Conservation (phyloP, 2,113 vertebrate species). For the Pelvicachromis taeniatus region DNA sequence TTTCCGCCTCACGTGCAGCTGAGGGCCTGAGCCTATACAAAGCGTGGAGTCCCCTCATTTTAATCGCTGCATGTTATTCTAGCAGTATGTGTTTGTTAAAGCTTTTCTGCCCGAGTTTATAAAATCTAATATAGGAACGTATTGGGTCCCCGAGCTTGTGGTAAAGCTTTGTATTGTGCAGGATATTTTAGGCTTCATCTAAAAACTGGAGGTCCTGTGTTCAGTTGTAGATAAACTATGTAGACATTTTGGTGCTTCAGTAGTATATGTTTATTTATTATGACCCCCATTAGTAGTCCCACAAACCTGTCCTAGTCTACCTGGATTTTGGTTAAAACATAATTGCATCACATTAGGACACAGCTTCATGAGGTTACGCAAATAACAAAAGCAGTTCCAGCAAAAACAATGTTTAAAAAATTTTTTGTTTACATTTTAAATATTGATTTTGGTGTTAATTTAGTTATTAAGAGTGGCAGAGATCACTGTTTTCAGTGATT, state of each 20-base stretch:
- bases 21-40: neutral
- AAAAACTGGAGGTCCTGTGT: neutral
- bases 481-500: neutral
- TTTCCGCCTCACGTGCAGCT: neutral
- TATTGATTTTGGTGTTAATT: neutral
- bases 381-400: neutral
- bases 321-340: neutral
- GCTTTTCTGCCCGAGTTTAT: neutral
- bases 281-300: neutral
- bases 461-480: rapidly evolving
- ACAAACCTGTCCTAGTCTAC: neutral
- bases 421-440: neutral
- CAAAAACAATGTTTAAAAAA: neutral
- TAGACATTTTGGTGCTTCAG: neutral
- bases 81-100: neutral
- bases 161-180: neutral
- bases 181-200: neutral
- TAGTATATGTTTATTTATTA: neutral
- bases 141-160: neutral
- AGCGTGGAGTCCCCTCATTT: neutral
- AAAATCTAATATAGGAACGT: neutral
- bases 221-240: neutral
- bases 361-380: neutral
- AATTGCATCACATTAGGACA: neutral
- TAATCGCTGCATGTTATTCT: neutral